Conservation (phyloP, 2,113 vertebrate species). For the Psophia crepitans region DNA sequence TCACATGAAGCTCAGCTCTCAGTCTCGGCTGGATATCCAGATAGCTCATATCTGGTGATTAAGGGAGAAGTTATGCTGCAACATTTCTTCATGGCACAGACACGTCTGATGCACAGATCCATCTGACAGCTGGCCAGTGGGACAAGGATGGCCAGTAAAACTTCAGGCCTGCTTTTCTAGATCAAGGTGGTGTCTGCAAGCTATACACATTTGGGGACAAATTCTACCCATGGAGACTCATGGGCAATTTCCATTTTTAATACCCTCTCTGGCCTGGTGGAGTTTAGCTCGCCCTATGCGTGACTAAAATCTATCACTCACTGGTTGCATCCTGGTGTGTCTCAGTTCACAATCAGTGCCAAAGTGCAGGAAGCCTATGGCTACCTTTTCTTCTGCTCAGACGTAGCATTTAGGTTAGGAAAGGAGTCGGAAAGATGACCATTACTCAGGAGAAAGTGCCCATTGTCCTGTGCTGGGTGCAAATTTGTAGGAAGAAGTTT, state of each 20-base stretch:
- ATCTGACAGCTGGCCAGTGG: not conserved
- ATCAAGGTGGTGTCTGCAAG: not conserved
- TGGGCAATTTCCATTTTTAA: not conserved
- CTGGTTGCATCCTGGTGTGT: not conserved
- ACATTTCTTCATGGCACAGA: not conserved
- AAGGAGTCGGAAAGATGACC: not conserved
- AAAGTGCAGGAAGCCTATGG: not conserved
- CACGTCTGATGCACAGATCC: not conserved
- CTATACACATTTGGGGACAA: not conserved
- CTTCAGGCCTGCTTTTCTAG: not conserved
- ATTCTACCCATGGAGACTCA: not conserved
- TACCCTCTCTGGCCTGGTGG: not conserved
- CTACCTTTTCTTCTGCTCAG: not conserved
- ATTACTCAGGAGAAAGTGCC: not conserved
- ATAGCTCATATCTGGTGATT: not conserved
- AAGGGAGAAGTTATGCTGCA: not conserved
- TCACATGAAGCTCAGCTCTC: not conserved
- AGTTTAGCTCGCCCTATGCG: not conserved
- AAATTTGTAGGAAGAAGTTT: not conserved
- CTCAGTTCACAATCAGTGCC: not conserved
- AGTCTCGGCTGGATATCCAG: not conserved
- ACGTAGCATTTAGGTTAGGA: not conserved
- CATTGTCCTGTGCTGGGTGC: not conserved
- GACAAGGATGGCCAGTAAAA: not conserved
- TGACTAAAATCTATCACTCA: not conserved